Percentiles rank a stretch among this genome's conserved stretches.
phyloP scores from a whole-genome alignment of 2,113 vertebrate genomes.

The Daubentonia madagascariensis region DNA sequence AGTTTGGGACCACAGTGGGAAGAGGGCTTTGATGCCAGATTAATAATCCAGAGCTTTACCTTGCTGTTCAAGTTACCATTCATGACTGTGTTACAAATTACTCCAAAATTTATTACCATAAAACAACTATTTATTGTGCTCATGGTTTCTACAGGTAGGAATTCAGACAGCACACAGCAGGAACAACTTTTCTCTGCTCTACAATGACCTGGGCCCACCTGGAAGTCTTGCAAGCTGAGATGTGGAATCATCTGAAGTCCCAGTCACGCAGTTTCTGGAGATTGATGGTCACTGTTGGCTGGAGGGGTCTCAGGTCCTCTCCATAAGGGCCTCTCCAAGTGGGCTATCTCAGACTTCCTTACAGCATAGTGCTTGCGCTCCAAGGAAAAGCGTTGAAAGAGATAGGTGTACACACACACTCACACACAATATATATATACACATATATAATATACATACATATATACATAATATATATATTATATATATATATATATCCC shows the following conservation, averaged over 20 bases:
- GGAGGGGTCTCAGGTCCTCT: background rate
- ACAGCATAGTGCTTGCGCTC: background rate
- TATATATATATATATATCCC: no score
- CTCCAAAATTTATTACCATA: background rate
- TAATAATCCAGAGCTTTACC: background rate
- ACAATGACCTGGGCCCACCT: background rate
- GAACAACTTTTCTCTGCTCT: background rate
- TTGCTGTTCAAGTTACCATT: background rate
- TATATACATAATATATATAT: no score
- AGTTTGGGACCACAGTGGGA: background rate
- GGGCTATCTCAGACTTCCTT: background rate
- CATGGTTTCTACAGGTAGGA: background rate
- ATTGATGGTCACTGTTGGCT: background rate
- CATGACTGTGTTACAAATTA: background rate
- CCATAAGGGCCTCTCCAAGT: background rate
- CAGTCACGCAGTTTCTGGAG: background rate
- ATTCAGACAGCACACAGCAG: background rate
- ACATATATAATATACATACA: no score
- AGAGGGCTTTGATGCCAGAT: background rate
- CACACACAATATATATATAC: no score
- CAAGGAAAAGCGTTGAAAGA: background rate
- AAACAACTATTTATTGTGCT: background rate
- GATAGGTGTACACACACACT: background rate
- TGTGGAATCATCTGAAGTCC: background rate
- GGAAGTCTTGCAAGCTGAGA: background rate